Conservation (phyloP, 1,140 invertebrate genomes). For the Pogonomyrmex barbatus region DNA sequence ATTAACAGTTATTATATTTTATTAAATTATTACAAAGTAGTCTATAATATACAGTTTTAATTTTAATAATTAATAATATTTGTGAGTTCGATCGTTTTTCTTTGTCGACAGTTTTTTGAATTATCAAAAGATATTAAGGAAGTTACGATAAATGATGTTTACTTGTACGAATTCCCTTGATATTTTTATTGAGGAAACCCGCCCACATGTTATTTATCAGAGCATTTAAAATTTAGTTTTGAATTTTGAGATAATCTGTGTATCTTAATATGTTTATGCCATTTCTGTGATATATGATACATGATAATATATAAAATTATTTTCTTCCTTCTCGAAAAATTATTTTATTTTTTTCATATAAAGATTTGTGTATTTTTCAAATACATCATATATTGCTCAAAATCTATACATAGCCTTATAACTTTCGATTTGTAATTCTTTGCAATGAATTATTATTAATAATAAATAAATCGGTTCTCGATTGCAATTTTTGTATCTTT, state of each 20-base stretch:
- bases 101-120: neutral
- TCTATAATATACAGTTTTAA: neutral
- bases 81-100: too few species aligned
- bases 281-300: neutral
- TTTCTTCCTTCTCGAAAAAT: neutral
- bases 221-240: constrained; percentile 24
- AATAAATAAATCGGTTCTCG: too few species aligned
- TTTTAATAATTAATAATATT: neutral
- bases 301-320: neutral
- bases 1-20: neutral
- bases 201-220: neutral
- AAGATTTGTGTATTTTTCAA: neutral
- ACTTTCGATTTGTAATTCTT: neutral
- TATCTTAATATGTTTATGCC: neutral
- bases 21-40: neutral
- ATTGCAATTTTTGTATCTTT: neutral
- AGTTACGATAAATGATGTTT: neutral
- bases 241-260: neutral
- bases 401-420: neutral
- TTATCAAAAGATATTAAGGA: neutral
- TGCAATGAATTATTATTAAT: too few species aligned
- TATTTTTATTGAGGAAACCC: neutral
- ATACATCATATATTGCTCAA: neutral
- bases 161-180: neutral
- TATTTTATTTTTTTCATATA: neutral